Evolutionary conservation across 1,140 invertebrate species (phyloP), one percentile per base, ranked within the genome.

Genomic region (Bombus haemorrhoidalis): DNA sequence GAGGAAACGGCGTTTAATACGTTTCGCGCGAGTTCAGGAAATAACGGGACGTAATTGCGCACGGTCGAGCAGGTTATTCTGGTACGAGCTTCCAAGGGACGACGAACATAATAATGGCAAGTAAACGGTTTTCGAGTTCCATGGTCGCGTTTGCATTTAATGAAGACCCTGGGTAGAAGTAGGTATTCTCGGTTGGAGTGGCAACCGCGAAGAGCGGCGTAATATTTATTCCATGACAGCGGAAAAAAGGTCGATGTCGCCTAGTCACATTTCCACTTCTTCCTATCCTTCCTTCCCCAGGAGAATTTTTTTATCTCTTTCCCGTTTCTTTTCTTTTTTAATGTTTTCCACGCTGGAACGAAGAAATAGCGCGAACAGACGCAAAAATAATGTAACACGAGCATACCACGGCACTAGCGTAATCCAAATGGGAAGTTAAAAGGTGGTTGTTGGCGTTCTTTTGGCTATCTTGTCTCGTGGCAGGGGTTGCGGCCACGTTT

Each of bases 351-450:
- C 25, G 8, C 13, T 32, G 34, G 13, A n/a, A 22, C 34, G 41
- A 6, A 37, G 59, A 22, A 73, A 57, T 66, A 62, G 66, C 66
- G 79, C 84, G 62, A 83, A 81, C 68, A 59, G 66, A 82, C 86
- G 57, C 86, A 87, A 90, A 87, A 87, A 84, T 84, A 86, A 75
- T 71, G 84, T 66, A 77, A 62, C 64, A 39, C 75, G 53, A 62
- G n/a, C 64, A 37, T 10, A 37, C 73, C 39, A 41, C 59, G 57
- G 32, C n/a, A n/a, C 22, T 47, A 22, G n/a, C n/a, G 73, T 91
- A 90, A 91, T 91, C 89, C 85, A 90, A 90, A 92, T 91, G 89
- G 81, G 81, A 87, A 90, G 87, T 91, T 89, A 90, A 91, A 91
- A 89, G 75, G 71, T 77, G 81, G 85, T 87, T 75, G 78, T 68